Evolutionary conservation across 2,797 vertebrate genomes (phyloP).

Genomic region (Ispidina lecontei): DNA sequence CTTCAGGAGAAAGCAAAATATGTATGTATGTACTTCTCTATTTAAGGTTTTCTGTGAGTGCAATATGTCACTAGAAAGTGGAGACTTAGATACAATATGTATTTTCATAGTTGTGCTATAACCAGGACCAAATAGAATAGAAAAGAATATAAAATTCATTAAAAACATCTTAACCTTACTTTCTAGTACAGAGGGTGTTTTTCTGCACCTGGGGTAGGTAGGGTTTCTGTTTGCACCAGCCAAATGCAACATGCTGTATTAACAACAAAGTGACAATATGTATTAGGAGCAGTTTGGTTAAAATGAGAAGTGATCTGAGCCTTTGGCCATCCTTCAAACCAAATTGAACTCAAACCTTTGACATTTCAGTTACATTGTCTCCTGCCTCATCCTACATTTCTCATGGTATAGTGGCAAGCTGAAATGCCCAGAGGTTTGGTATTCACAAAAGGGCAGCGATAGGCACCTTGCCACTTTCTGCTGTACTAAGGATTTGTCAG

Average conservation of each 20-base stretch:
- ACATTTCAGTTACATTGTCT: conserved; percentile 59
- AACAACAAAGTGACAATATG: conserved; percentile 23
- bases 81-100: neutral
- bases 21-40: neutral
- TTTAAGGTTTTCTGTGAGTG: neutral
- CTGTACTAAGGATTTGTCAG: conserved; percentile 42
- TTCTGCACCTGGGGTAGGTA: neutral
- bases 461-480: conserved; percentile 52
- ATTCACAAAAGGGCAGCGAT: conserved; percentile 47
- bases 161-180: neutral
- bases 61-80: neutral
- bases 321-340: conserved; percentile 66
- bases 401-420: conserved; percentile 17
- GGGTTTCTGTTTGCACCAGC: neutral
- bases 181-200: neutral
- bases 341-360: conserved; percentile 67
- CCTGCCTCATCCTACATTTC: conserved; percentile 52
- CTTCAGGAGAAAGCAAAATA: neutral
- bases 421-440: conserved; percentile 50
- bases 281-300: neutral
- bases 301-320: conserved; percentile 63
- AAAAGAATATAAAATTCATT: neutral
- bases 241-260: neutral
- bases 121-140: neutral
- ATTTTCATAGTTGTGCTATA: neutral